These are phyloP conservation scores for Nannoperca obscura DNA, from an alignment of 2,797 vertebrate genomes.

Conservation along the genomic window DNA sequence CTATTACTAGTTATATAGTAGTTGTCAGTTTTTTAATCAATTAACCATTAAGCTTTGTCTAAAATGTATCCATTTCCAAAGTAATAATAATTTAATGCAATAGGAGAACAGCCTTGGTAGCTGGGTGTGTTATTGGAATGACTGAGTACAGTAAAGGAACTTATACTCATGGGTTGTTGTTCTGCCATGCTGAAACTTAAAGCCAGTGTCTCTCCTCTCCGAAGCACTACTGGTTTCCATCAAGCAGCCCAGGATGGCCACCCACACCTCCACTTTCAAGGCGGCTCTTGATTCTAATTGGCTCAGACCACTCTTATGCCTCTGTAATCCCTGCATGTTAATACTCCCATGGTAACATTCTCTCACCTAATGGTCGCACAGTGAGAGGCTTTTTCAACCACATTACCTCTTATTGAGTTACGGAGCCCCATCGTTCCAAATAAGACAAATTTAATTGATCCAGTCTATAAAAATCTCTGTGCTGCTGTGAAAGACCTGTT, in stretches of 20 bases:
- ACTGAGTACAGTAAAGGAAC: background rate
- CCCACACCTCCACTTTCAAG: slow-evolving; percentile 64
- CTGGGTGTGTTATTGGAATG: background rate
- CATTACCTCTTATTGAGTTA: slow-evolving; percentile 98
- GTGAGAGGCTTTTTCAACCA: slow-evolving; percentile 93
- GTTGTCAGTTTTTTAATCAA: background rate
- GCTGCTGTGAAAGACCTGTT: slow-evolving; percentile 82
- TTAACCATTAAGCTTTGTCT: background rate
- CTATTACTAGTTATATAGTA: no score
- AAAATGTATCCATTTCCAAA: slow-evolving; percentile 8
- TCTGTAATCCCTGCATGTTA: slow-evolving; percentile 84
- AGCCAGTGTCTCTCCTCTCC: slow-evolving; percentile 24
- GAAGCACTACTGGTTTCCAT: slow-evolving; percentile 45
- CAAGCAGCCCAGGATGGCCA: slow-evolving; percentile 55
- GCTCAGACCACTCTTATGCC: slow-evolving; percentile 74
- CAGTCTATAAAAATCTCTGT: slow-evolving; percentile 89
- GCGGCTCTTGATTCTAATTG: slow-evolving; percentile 81
- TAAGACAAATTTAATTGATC: slow-evolving; percentile 98
- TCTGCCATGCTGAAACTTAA: slow-evolving; percentile 38
- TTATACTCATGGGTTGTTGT: background rate
- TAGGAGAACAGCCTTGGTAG: background rate
- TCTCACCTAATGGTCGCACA: slow-evolving; percentile 90
- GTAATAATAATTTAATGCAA: background rate
- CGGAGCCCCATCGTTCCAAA: slow-evolving; percentile 94
- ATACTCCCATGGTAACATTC: slow-evolving; percentile 83